Conservation (phyloP, 2,113 vertebrate genomes). For the Nannobrachium achirus region DNA sequence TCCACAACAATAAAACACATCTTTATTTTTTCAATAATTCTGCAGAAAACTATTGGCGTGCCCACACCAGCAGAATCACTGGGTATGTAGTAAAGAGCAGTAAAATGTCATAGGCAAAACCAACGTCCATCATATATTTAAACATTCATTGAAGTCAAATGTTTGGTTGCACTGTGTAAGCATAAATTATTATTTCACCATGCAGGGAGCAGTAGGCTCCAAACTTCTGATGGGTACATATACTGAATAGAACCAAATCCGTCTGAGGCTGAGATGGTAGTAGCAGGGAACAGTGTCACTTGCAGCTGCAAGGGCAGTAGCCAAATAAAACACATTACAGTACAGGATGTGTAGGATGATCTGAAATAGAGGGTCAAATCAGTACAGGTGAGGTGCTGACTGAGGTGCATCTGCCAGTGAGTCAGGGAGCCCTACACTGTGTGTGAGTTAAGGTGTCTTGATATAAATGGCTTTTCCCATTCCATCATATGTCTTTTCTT, state of each 20-base stretch:
- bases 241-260: constrained; percentile 13
- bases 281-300: constrained; percentile 12
- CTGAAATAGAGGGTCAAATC: constrained; percentile 26
- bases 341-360: constrained; percentile 36
- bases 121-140: background rate
- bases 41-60: constrained; percentile 69
- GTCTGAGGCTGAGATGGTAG: constrained; percentile 20
- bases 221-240: constrained; percentile 4
- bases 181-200: too few species aligned
- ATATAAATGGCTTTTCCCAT: constrained; percentile 37
- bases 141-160: background rate
- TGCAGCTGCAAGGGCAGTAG: constrained; percentile 10
- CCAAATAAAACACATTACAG: constrained; percentile 19
- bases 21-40: constrained; percentile 20
- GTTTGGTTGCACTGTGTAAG: constrained; percentile 4
- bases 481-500: constrained; percentile 37
- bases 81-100: constrained; percentile 73
- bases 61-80: constrained; percentile 72
- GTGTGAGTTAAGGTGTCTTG: constrained; percentile 51
- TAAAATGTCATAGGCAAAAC: too few species aligned
- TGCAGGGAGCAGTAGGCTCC: constrained; percentile 3
- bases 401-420: constrained; percentile 21
- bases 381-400: constrained; percentile 36
- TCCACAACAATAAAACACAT: background rate
- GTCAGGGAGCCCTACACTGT: constrained; percentile 24